Conservation (phyloP, 2,113 vertebrate species). For the Mastomys coucha region DNA sequence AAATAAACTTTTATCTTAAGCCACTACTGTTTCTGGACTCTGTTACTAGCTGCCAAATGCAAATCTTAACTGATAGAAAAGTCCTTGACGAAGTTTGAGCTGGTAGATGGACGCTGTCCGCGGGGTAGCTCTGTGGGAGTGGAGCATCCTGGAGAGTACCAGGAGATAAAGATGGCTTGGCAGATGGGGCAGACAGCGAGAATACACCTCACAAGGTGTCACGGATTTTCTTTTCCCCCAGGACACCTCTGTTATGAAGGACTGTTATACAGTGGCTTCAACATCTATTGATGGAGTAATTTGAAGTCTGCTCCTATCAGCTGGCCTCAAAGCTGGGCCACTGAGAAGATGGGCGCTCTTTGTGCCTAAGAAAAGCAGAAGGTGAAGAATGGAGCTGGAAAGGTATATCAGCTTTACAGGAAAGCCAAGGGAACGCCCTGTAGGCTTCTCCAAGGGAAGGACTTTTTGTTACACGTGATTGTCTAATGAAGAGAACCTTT, state of each 20-base stretch:
- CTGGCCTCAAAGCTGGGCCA: conserved; percentile 64
- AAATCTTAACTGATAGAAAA: conserved; percentile 74
- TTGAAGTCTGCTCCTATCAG: conserved; percentile 67
- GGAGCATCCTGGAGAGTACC: background rate
- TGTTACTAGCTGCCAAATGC: conserved; percentile 76
- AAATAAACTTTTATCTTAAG: conserved; percentile 78
- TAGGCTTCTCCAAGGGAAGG: conserved; percentile 47
- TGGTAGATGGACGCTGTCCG: background rate
- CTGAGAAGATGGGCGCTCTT: conserved; percentile 57
- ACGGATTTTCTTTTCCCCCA: background rate
- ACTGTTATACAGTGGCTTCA: conserved; percentile 25
- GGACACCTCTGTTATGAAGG: conserved; percentile 58
- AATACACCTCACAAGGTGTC: background rate
- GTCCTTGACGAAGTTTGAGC: conserved; percentile 71
- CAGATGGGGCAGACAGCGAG: conserved; percentile 31
- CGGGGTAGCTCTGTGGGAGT: background rate
- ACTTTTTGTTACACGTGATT: conserved; percentile 61
- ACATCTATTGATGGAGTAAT: conserved; percentile 28
- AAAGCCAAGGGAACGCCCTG: conserved; percentile 49
- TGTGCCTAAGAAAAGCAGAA: conserved; percentile 58
- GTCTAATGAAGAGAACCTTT: conserved; percentile 31
- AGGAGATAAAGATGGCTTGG: conserved; percentile 56
- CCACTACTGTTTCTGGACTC: conserved; percentile 75
- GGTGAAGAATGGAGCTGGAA: conserved; percentile 40
- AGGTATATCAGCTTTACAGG: conserved; percentile 62